Evolutionary conservation across 2,888 invertebrate species (phyloP).

Genomic region (Dimorphilus gyrociliatus): DNA sequence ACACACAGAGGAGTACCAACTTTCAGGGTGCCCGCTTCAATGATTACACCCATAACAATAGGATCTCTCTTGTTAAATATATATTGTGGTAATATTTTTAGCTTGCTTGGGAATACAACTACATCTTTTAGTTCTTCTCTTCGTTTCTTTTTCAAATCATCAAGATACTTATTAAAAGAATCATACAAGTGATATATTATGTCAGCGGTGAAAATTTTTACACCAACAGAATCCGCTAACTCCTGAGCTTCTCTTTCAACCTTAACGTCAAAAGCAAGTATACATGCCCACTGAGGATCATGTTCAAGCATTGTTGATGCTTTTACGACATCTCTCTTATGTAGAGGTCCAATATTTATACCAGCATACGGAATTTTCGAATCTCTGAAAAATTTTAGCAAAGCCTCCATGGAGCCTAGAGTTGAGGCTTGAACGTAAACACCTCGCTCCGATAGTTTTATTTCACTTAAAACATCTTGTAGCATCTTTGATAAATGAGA

Average conservation of each 20-base stretch:
- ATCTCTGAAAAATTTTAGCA: constrained; percentile 41
- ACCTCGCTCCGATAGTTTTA: constrained; percentile 56
- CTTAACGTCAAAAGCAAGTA: constrained; percentile 98
- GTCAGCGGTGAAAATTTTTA: constrained; percentile 82
- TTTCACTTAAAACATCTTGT: constrained; percentile 71
- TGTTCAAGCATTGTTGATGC: constrained; percentile 99
- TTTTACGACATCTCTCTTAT: constrained; percentile 97
- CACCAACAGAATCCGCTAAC: constrained; percentile 64
- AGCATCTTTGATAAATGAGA: too few species aligned
- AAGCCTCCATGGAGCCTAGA: constrained; percentile 90
- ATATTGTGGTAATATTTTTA: constrained; percentile 62
- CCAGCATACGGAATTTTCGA: constrained; percentile 59
- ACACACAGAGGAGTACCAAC: constrained; percentile 96
- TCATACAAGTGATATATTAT: constrained; percentile 99
- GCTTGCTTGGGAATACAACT: constrained; percentile 95
- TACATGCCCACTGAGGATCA: constrained; percentile 47
- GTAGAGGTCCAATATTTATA: constrained; percentile 96
- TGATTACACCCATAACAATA: constrained; percentile 84
- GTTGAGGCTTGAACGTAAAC: constrained; percentile 99
- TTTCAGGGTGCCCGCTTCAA: constrained; percentile 85
- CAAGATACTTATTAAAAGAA: constrained; percentile 62
- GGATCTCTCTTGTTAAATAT: constrained; percentile 97
- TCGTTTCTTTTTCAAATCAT: constrained; percentile 72
- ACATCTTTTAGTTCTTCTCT: constrained; percentile 87
- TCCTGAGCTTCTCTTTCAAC: constrained; percentile 95